Base-by-base conservation (phyloP, 2,113 vertebrate genomes). In the Aspidoscelis tigris region DNA sequence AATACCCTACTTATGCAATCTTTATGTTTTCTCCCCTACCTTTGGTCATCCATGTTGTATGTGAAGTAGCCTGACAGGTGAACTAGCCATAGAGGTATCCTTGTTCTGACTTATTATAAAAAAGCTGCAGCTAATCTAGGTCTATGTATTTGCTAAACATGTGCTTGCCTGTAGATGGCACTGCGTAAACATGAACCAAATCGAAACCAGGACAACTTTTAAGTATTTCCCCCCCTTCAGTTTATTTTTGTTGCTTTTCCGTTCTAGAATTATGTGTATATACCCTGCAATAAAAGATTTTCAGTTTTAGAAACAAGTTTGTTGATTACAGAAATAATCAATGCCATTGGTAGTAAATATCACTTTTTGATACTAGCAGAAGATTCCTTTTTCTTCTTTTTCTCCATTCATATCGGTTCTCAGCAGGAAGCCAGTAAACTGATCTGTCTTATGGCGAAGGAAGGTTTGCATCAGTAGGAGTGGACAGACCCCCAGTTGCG, bases 131-230 rank as follows among this genome's bases (percentile, higher is more conserved):
- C 39, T 70, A 66, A 64, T 73, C 53, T 82, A 74, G 80, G 16
- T 26, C 12, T 78, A 7, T 44, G 22, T 47, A 74, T 85, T 74
- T 66, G 10, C 41, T 41, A 58, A 24, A 6, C 58, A 1, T 75
- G 80, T 82, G 76, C 80, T 78, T 80, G 84, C 89, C 94, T 93
- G 90, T 94, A 94, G 94, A 90, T 94, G 94, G 94, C 92, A 91
- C 83, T 94, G 91, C 89, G 87, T 84, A 77, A 86, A 91, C 91
- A 7, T 8, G 58, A 76, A 70, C 86, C 0, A 10, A 44, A 0
- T 41, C 0, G 0, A 58, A 68, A 91, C 44, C 73, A 77, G 44
- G 83, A 71, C 64, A 6, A 64, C 22, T 74, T 79, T 3, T 73
- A 75, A 79, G 14, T 74, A 69, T 83, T 68, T 2, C 82, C 20